These are phyloP conservation scores for Caenorhabditis sp. DNA, from an alignment of 2,888 invertebrate genomes.

Conservation along the genomic window DNA sequence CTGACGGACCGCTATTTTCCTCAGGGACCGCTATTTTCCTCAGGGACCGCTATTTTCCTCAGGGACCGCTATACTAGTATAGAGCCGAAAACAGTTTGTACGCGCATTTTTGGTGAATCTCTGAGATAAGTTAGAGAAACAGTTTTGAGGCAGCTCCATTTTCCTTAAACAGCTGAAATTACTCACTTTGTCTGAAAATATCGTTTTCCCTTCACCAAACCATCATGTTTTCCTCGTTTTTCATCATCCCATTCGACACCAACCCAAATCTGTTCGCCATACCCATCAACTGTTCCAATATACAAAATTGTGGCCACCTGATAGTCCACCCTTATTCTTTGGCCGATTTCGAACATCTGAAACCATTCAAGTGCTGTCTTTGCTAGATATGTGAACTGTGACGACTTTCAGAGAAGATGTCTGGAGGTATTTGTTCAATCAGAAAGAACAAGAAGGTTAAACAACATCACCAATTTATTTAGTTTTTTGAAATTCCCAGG, in stretches of 20 bases:
- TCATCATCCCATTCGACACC: constrained; percentile 97
- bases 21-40: too few species aligned
- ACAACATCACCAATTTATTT: constrained; percentile 1
- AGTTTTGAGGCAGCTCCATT: too few species aligned
- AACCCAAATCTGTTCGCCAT: constrained; percentile 67
- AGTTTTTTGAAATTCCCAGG: constrained; percentile 17
- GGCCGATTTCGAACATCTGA: constrained; percentile 20
- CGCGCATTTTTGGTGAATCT: too few species aligned
- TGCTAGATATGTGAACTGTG: background rate
- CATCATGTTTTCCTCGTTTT: constrained; percentile 89
- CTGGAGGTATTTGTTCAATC: too few species aligned
- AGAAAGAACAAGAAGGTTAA: too few species aligned
- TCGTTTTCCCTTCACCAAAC: constrained; percentile 81
- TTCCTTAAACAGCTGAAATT: background rate
- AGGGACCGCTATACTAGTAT: too few species aligned
- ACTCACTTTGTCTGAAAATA: constrained; percentile 79
- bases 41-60: too few species aligned
- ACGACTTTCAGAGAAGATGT: constrained; percentile 9
- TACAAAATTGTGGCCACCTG: constrained; percentile 76
- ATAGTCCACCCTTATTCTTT: constrained; percentile 26
- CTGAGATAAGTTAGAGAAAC: too few species aligned
- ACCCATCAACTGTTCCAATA: constrained; percentile 80
- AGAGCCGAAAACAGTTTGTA: too few species aligned
- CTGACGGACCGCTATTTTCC: too few species aligned
- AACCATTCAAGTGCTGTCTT: too few species aligned